Percentiles rank a stretch among this genome's conserved stretches.
These are phyloP conservation scores for Condylura cristata DNA, from an alignment of 2,113 vertebrate species.

Conservation along the genomic window DNA sequence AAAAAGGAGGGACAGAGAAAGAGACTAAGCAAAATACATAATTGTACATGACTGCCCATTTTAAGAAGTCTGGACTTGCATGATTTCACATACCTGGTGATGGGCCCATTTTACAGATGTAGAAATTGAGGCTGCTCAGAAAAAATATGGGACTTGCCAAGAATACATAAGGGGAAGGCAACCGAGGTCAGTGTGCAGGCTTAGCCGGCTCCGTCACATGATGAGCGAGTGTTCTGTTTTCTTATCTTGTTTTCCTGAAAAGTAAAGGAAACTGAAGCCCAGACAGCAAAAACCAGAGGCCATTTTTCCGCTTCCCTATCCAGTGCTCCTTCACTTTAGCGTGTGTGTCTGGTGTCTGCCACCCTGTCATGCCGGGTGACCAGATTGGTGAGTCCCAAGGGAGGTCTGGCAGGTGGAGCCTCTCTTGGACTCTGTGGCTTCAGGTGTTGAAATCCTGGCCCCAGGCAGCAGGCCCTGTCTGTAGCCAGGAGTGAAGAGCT, in stretches of 20 bases:
- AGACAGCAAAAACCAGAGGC: background rate
- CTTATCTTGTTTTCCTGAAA: background rate
- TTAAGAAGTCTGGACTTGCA: background rate
- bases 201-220: fast-evolving
- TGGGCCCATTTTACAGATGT: background rate
- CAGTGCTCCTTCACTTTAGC: background rate
- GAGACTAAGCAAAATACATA: background rate
- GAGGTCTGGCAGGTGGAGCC: background rate
- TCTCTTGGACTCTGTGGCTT: background rate
- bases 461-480: background rate
- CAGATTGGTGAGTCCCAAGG: background rate
- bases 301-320: background rate
- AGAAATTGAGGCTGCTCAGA: background rate
- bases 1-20: background rate
- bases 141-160: background rate
- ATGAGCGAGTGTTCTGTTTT: background rate
- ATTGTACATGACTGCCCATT: background rate
- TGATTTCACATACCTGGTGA: background rate
- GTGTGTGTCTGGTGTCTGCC: background rate
- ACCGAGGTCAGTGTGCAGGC: background rate
- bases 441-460: background rate
- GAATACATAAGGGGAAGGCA: background rate
- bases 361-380: background rate
- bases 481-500: background rate
- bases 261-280: background rate